Evolutionary conservation across 2,797 vertebrate genomes (phyloP), one percentile per base, ranked within the genome.

Genomic region (Hippoglossus hippoglossus): DNA sequence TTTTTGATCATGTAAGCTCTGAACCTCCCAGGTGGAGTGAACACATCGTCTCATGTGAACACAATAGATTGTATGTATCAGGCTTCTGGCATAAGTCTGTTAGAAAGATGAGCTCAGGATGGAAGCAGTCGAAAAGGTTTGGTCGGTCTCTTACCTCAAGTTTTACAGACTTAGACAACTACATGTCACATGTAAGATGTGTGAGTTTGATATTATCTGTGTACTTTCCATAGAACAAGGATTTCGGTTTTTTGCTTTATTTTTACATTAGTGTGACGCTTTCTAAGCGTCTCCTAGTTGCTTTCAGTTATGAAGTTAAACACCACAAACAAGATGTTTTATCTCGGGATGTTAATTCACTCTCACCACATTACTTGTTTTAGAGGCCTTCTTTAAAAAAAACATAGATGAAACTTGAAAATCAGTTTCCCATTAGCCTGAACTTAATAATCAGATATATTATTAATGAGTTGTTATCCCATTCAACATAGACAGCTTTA

Each of bases 71-170:
- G 2, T 50, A 21, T 24, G 58, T 41, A 22, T 73, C 50, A 63
- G 61, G 49, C 75, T 73, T 68, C 65, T 79, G 61, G 57, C 13
- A 13, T 75, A 61, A 61, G 24, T 61, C 39, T 71, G 36, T 51
- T 46, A 18, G 64, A 70, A 66, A 62, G 26, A 61, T 36, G 44
- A 77, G 24, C 41, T 66, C 24, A 80, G 49, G 44, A 64, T 50
- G 8, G 57, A 25, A 41, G 15, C 36, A 41, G 31, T 64, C 22
- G 3, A 51, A 25, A 73, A 16, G 53, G 69, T 65, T 64, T 36
- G 65, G 63, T 60, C 58, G 21, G 56, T 77, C 44, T 84, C 36
- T 81, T 85, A 82, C 81, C 75, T 88, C 75, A 82, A 69, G 53
- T 71, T 68, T 75, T 71, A 72, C 58, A 77, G 55, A 28, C 26